phyloP scores from a whole-genome alignment of 2,113 vertebrate species.

The Campylomormyrus tamandua region DNA sequence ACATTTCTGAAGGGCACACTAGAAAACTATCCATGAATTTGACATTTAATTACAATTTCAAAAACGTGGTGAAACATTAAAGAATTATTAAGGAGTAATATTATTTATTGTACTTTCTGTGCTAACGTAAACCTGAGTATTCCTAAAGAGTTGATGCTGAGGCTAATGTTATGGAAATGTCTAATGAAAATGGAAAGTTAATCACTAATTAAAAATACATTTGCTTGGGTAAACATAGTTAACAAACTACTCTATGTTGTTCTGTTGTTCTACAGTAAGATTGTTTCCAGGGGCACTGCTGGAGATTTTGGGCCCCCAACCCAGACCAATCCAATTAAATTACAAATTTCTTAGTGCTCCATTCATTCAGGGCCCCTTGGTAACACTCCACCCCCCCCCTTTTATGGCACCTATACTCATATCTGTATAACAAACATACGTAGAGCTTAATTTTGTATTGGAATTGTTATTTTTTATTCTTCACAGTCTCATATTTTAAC shows the following conservation, averaged over 20 bases:
- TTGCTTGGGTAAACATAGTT: not conserved
- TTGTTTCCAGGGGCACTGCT: not conserved
- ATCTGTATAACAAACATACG: not conserved
- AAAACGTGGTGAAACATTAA: not conserved
- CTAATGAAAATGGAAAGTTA: not conserved
- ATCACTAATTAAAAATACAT: not conserved
- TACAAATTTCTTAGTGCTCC: not conserved
- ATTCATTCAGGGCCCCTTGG: not conserved
- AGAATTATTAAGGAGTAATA: not conserved
- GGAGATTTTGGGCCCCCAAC: not conserved
- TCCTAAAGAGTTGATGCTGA: not conserved
- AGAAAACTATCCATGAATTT: not conserved
- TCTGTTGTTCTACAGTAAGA: not conserved
- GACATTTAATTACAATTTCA: not conserved
- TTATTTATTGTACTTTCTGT: not conserved
- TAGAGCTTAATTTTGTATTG: not conserved
- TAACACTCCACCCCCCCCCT: not conserved
- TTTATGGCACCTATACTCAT: not conserved
- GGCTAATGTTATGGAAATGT: not conserved
- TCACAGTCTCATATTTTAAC: not conserved
- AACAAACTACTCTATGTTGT: not conserved
- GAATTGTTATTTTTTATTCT: not conserved
- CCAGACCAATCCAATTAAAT: not conserved
- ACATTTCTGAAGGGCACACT: not conserved
- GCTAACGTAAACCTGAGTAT: not conserved